Percentiles rank a stretch among this genome's conserved stretches.
phyloP scores from a whole-genome alignment of 1,140 invertebrate species.

The Saccostrea glomerata region DNA sequence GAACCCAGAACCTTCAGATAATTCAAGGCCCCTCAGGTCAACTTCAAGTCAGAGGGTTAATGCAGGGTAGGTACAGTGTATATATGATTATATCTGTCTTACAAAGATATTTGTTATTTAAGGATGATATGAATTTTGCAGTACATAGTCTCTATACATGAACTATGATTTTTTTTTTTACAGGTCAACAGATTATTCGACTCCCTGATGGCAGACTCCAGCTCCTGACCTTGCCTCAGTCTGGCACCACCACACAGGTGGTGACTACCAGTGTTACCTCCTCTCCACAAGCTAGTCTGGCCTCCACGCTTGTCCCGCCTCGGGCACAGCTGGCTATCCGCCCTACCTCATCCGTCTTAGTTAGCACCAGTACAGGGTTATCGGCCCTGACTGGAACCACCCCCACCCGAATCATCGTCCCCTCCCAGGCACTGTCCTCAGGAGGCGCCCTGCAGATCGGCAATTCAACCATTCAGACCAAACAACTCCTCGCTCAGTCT shows the following conservation, averaged over 20 bases:
- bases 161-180: constrained; percentile 45
- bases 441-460: background rate
- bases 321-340: constrained; percentile 41
- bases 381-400: constrained; percentile 34
- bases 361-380: constrained; percentile 32
- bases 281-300: constrained; percentile 24
- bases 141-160: background rate
- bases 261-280: constrained; percentile 21
- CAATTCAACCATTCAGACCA: constrained; percentile 8
- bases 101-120: background rate
- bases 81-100: background rate
- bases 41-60: constrained; percentile 92
- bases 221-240: constrained; percentile 84
- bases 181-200: constrained; percentile 93
- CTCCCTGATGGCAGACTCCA: constrained; percentile 96
- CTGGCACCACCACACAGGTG: constrained; percentile 23
- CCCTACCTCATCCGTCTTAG: constrained; percentile 43
- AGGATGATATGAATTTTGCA: background rate
- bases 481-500: background rate
- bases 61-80: constrained; percentile 82
- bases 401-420: constrained; percentile 51
- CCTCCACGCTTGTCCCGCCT: constrained; percentile 21
- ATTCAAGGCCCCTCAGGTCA: constrained; percentile 93
- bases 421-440: constrained; percentile 28
- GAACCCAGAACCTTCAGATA: constrained; percentile 88